These are phyloP conservation scores for Trochalopteron elliotii DNA, from an alignment of 2,113 vertebrate genomes.

Conservation along the genomic window DNA sequence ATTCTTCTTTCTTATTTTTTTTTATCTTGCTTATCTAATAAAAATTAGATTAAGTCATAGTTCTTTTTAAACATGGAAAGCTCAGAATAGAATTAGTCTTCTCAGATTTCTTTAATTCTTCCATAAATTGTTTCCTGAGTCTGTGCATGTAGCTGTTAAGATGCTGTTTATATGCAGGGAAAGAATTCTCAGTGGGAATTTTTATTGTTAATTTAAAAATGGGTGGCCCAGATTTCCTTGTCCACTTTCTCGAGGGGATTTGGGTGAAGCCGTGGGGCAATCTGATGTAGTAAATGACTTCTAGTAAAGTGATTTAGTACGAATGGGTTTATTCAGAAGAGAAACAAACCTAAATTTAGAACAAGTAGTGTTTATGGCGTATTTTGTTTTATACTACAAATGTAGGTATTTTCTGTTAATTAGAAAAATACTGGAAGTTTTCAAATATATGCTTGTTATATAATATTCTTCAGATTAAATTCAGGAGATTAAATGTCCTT, in stretches of 20 bases:
- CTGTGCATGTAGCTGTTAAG: neutral
- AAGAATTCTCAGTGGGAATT: neutral
- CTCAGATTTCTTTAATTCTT: neutral
- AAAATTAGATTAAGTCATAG: neutral
- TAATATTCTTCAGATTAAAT: neutral
- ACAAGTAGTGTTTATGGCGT: neutral
- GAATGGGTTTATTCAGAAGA: neutral
- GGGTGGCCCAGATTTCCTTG: neutral
- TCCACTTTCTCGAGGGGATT: fast-evolving
- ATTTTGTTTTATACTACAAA: neutral
- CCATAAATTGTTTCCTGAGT: neutral
- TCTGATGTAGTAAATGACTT: neutral
- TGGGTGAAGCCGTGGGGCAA: neutral
- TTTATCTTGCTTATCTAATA: neutral
- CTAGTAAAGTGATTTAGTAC: neutral
- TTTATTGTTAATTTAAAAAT: neutral
- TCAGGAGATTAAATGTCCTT: neutral
- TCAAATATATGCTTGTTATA: neutral
- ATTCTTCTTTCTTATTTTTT: neutral
- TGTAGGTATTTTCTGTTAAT: neutral
- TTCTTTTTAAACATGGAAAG: neutral
- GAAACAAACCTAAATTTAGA: neutral
- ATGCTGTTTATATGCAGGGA: neutral
- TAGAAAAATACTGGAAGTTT: neutral
- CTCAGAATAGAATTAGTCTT: neutral